Base-by-base conservation (phyloP, 2,113 vertebrate genomes). In the Ciconia boyciana region DNA sequence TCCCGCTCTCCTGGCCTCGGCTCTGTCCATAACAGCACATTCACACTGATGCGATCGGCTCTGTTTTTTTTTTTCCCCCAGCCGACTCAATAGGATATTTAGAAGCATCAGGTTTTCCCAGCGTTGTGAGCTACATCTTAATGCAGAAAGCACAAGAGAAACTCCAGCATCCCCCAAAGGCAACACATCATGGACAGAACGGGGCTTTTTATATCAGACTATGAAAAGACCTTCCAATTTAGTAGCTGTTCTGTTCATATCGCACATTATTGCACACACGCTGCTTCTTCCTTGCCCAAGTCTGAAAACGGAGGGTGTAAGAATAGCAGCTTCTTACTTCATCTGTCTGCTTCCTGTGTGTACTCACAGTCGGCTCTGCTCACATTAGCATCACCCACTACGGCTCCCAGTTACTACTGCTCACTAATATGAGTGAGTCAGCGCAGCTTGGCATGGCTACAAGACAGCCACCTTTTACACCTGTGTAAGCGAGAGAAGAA, bases 291-390 rank as follows among this genome's bases (percentile, higher is more conserved):
- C 86, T 93, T 71, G 76, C 83, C 80, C 80, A 22, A 82, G 69
- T 7, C 81, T 94, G 94, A 61, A 72, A 85, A 36, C 1, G 5
- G 89, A 68, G 86, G 36, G 57, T 79, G 86, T 92, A 93, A 87
- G 92, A 91, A 91, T 68, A 94, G 94, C 83, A 90, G 86, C 65
- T 84, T 93, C 86, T 94, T 95, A 78, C 95, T 93, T 90, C 95
- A 94, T 88, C 90, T 25, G 79, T 65, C 92, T 95, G 90, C 86
- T 96, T 96, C 90, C 96, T 79, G 68, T 70, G 90, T 25, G 94
- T 87, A 31, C 89, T 83, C 69, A 2, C 82, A 71, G 48, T 5
- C 13, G 20, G 82, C 15, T 60, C 90, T 93, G 90, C 75, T 78
- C n/a, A 6, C 58, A 18, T 80, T 31, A 62, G 83, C 93, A 83